These are phyloP conservation scores for Macrobrachium rosenbergii DNA, from an alignment of 1,140 invertebrate genomes.

Conservation along the genomic window DNA sequence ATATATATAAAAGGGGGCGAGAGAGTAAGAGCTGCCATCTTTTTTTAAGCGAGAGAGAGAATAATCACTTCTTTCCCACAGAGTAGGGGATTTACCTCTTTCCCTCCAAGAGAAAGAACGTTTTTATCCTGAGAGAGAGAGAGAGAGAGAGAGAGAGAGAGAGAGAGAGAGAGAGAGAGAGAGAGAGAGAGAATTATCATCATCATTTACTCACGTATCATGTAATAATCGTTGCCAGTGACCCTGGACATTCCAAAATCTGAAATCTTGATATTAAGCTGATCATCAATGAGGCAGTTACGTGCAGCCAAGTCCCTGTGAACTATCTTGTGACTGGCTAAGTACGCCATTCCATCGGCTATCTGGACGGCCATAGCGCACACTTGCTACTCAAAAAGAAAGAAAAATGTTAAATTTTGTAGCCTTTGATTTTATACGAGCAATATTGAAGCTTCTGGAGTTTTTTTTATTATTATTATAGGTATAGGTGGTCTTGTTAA, in stretches of 20 bases:
- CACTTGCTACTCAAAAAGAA: constrained; percentile 68
- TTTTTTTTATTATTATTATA: no score
- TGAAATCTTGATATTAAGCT: constrained; percentile 72
- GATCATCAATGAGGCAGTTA: constrained; percentile 70
- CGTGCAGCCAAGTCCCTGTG: constrained; percentile 73
- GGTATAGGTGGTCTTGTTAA: no score
- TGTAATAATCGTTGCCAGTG: constrained; percentile 97
- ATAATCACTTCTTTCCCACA: no score
- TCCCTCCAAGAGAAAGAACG: neutral
- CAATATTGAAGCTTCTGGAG: no score
- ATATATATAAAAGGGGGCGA: no score
- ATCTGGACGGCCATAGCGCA: constrained; percentile 95
- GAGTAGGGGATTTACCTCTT: no score
- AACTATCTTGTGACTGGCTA: constrained; percentile 72
- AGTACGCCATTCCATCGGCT: constrained; percentile 81
- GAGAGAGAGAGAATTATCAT: neutral
- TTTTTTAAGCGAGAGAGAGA: no score
- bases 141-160: neutral
- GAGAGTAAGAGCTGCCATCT: no score
- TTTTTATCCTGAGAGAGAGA: neutral
- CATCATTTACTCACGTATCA: constrained; percentile 75
- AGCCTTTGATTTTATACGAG: no score
- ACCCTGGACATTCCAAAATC: constrained; percentile 89
- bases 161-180: neutral
- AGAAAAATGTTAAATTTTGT: no score